A percentile compares a stretch with the other conserved stretches of the same genome.
phyloP scores from a whole-genome alignment of 2,113 vertebrate genomes.

The Mungos mungo region DNA sequence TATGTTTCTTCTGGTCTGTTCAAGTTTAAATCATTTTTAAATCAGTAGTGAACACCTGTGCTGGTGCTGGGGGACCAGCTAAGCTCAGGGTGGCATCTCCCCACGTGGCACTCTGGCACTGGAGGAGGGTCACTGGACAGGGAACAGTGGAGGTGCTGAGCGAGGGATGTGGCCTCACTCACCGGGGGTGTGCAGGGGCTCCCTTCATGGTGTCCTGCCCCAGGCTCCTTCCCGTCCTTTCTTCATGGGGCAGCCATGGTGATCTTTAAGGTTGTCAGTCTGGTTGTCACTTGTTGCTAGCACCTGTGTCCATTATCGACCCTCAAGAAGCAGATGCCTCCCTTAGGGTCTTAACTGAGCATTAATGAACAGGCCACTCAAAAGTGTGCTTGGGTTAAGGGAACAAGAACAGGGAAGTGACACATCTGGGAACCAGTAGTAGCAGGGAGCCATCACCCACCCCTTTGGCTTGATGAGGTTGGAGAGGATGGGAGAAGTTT shows the following conservation, averaged over 20 bases:
- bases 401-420: not conserved
- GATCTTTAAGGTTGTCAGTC: not conserved
- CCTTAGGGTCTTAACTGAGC: not conserved
- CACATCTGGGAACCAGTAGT: not conserved
- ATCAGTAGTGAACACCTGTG: not conserved
- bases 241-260: not conserved
- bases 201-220: fast-evolving
- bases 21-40: not conserved
- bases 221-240: not conserved
- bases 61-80: not conserved
- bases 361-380: not conserved
- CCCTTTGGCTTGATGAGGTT: too few relatives aligned
- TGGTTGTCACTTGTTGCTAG: not conserved
- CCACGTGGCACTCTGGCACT: fast-evolving
- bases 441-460: not conserved
- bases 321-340: not conserved
- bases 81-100: not conserved
- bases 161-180: not conserved
- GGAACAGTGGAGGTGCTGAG: not conserved
- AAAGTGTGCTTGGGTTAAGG: not conserved
- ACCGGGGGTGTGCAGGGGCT: fast-evolving
- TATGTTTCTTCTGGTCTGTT: not conserved
- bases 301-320: not conserved
- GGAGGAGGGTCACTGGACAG: not conserved
- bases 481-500: not conserved